Conservation (phyloP, 2,888 invertebrate species). For the Andricus quercusramuli region DNA sequence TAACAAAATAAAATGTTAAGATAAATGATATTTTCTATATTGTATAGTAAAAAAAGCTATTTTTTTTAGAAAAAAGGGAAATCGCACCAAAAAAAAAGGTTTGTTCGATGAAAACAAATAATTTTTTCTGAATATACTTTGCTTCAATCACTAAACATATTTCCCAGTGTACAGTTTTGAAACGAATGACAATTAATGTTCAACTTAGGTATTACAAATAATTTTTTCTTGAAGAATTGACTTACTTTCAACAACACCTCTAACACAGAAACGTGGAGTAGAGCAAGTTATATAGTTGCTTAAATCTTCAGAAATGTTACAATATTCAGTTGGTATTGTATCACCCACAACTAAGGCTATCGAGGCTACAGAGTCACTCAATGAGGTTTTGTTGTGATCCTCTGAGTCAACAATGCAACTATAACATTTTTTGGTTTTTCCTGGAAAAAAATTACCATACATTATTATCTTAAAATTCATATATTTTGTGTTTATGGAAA, state of each 20-base stretch:
- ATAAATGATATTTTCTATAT: not conserved
- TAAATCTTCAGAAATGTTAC: conserved; percentile 20
- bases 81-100: too few species aligned
- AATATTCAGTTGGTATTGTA: conserved; percentile 36
- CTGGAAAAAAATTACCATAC: not conserved
- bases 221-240: not conserved
- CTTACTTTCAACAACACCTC: conserved; percentile 19
- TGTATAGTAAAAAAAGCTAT: too few species aligned
- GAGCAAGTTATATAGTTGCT: conserved; percentile 8
- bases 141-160: too few species aligned
- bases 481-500: not conserved
- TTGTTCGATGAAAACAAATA: too few species aligned
- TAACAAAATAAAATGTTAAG: not conserved
- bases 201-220: too few species aligned
- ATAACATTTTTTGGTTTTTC: conserved; percentile 24
- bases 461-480: not conserved
- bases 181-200: too few species aligned
- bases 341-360: conserved; percentile 21
- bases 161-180: too few species aligned
- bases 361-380: conserved; percentile 4
- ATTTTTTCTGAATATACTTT: too few species aligned
- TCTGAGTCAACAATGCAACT: conserved; percentile 27
- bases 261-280: conserved; percentile 25
- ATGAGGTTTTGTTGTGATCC: conserved; percentile 26
- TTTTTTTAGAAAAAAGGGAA: too few species aligned